Evolutionary conservation across 1,140 invertebrate species (phyloP), one percentile per base, ranked within the genome.

Genomic region (Trichomalopsis sarcophagae): DNA sequence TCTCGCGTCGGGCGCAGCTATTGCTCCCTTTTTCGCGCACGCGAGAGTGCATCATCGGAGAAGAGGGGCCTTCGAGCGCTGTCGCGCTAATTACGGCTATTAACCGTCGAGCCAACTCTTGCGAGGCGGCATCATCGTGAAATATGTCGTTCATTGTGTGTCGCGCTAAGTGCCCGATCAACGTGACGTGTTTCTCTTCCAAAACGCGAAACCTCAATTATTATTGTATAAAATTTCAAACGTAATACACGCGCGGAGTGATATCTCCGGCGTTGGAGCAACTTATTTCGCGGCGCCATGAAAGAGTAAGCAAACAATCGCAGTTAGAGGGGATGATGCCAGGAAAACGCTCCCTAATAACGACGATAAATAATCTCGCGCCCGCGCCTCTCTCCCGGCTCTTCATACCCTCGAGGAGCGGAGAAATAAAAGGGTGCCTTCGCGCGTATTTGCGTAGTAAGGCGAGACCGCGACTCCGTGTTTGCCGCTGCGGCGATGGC

Each of bases 361-460:
- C 76, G 76, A 47, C 69, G 81, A 86, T 86, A 86, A 86, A 86
- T 82, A 86, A 66, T 86, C 68, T 71, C 62, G 73, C 74, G 47
- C 79, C 13, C n/a, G 13, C 50, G 50, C 27, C 14, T 75, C 62
- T 62, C 30, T 44, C 80, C 33, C 6, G 17, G 14, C 23, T 76
- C 36, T 66, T 33, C 55, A 9, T 62, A 62, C 55, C 71, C 73
- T n/a, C 11, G 40, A 77, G 55, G 77, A 84, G 87, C 9, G 6
- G 40, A 87, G 88, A 89, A 89, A 90, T 87, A 88, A 82, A 89
- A 76, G 62, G 84, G 84, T 84, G 83, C n/a, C 55, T 9, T 71
- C 82, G 80, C 85, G 69, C 79, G 50, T 85, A 71, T 93, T 93
- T 93, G 92, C 92, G 89, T 87, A 91, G 92, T 91, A 93, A 93